phyloP scores from a whole-genome alignment of 1,140 invertebrate species.

The Euura saliciscinereae region DNA sequence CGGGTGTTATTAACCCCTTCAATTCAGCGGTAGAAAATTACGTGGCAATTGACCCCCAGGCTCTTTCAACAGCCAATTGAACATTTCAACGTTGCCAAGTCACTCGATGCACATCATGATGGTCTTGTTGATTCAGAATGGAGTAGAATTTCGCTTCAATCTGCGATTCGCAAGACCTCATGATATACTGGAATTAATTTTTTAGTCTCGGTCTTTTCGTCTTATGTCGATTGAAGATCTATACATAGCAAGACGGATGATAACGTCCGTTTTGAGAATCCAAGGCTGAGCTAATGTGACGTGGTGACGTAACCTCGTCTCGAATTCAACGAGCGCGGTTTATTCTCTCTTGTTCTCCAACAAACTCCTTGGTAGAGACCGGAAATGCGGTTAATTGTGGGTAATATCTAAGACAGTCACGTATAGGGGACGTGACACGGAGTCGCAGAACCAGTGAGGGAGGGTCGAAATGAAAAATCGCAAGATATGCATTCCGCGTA shows the following conservation, averaged over 20 bases:
- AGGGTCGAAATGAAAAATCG: neutral
- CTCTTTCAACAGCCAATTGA: neutral
- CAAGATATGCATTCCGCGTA: neutral
- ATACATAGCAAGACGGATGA: too few species aligned
- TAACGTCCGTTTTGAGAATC: too few species aligned
- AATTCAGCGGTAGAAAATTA: neutral
- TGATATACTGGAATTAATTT: too few species aligned
- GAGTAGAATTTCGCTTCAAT: too few species aligned
- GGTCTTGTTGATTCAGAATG: too few species aligned
- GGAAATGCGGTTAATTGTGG: neutral
- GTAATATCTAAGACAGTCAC: constrained; percentile 7
- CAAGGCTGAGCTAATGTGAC: too few species aligned
- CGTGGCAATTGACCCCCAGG: neutral
- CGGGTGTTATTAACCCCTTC: neutral
- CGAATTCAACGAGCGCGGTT: neutral
- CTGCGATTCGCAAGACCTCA: too few species aligned
- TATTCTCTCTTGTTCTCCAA: neutral
- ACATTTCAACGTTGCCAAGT: neutral
- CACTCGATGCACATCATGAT: neutral
- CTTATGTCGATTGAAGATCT: too few species aligned
- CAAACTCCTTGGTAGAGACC: neutral
- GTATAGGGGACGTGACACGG: neutral
- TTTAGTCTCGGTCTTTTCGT: too few species aligned
- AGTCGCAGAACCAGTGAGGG: neutral
- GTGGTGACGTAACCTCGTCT: neutral